Evolutionary conservation across 1,140 invertebrate species (phyloP).

Genomic region (Telenomus remus): DNA sequence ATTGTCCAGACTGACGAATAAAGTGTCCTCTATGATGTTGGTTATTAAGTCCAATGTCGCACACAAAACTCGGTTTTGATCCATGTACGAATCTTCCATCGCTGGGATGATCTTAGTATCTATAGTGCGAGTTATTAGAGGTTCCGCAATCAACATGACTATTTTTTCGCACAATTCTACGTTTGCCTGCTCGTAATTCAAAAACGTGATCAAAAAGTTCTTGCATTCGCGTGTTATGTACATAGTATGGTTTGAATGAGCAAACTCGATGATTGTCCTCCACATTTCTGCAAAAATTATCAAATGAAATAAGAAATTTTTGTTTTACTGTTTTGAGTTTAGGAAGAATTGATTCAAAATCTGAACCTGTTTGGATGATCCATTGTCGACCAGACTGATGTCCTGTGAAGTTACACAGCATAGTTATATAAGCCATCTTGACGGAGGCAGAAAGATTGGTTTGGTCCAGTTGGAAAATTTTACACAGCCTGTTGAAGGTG

Average conservation of each 20-base stretch:
- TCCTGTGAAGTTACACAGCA: slow-evolving; percentile 75
- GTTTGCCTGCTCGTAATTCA: slow-evolving; percentile 74
- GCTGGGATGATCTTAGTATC: slow-evolving; percentile 59
- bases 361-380: slow-evolving; percentile 72
- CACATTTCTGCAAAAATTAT: slow-evolving; percentile 68
- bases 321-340: too few relatives aligned
- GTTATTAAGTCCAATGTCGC: slow-evolving; percentile 75
- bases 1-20: slow-evolving; percentile 65
- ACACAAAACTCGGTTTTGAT: slow-evolving; percentile 75
- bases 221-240: slow-evolving; percentile 79
- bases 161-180: slow-evolving; percentile 74
- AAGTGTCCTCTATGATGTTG: slow-evolving; percentile 69
- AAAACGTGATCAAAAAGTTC: slow-evolving; percentile 75
- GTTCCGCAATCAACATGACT: slow-evolving; percentile 72
- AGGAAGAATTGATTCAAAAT: neutral
- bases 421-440: slow-evolving; percentile 79
- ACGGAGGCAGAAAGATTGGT: slow-evolving; percentile 73
- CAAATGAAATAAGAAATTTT: too few relatives aligned
- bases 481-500: slow-evolving; percentile 68
- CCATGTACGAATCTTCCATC: slow-evolving; percentile 74
- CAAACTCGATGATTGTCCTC: slow-evolving; percentile 76
- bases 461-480: slow-evolving; percentile 63
- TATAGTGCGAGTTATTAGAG: slow-evolving; percentile 72
- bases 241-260: slow-evolving; percentile 78
- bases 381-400: slow-evolving; percentile 78